Base-by-base conservation (phyloP, 2,113 vertebrate genomes). In the Dendrocopos noguchii region DNA sequence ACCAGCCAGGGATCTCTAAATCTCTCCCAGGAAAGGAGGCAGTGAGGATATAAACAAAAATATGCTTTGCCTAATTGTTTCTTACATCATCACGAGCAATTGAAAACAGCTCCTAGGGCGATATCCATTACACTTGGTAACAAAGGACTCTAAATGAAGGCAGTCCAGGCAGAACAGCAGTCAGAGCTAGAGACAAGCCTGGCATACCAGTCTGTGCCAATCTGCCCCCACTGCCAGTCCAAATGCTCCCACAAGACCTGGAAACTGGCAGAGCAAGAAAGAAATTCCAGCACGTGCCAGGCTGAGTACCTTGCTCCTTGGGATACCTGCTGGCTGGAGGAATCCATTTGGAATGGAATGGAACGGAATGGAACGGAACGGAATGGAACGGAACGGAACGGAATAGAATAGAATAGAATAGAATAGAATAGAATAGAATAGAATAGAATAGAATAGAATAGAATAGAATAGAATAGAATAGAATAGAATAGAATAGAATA, bases 31-130 rank as follows among this genome's bases (percentile, higher is more conserved):
- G 82, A 94, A 94, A 94, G 82, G 82, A 93, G 70, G 85, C 65
- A 72, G 85, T 20, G 44, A 91, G 66, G 91, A 87, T 94, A 96
- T 96, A 96, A 96, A 95, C 96, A 96, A 96, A 96, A 95, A 95
- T 95, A 96, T 96, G 91, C 91, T 95, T 96, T 96, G 95, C 96
- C 96, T 96, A 96, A 96, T 95, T 96, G 96, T 96, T 96, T 96
- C 77, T 86, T 90, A 55, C 18, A 0, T 92, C 16, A 66, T 96
- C 95, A 95, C 39, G 76, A 92, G 93, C 95, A 91, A 96, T 96
- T 94, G 95, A 68, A 94, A 95, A 91, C 19, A 4, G 79, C 84
- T 96, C 95, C 94, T 93, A 96, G 95, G 95, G 95, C 91, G 59
- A 96, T 96, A 94, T 83, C 87, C 95, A 95, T 96, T 88, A 92